Percentiles rank a stretch among this genome's conserved stretches.
These are phyloP conservation scores for Didymodactylos carnosus DNA, from an alignment of 2,888 invertebrate genomes.

Conservation along the genomic window DNA sequence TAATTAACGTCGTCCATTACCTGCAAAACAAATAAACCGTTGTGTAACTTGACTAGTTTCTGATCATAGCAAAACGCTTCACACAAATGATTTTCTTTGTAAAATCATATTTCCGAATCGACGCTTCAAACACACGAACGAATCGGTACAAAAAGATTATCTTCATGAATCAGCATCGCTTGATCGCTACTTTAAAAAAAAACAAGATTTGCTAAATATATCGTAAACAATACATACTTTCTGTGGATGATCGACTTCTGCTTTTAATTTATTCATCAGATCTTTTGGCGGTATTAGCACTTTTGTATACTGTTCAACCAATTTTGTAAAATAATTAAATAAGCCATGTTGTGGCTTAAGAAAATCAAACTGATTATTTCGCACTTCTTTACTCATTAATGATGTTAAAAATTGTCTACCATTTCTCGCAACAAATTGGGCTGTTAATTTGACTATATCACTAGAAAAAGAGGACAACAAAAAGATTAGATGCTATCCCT, in stretches of 20 bases:
- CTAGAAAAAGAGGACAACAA: background rate
- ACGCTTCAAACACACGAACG: no score
- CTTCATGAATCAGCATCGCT: slow-evolving; percentile 19
- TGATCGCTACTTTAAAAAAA: no score
- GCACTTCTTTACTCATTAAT: slow-evolving; percentile 87
- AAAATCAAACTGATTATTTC: slow-evolving; percentile 97
- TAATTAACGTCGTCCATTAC: slow-evolving; percentile 70
- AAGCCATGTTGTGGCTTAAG: slow-evolving; percentile 89
- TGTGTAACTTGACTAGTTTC: no score
- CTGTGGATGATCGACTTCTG: slow-evolving; percentile 50
- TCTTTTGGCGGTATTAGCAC: slow-evolving; percentile 73
- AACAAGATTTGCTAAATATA: background rate
- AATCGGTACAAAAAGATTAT: no score
- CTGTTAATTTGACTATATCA: slow-evolving; percentile 88
- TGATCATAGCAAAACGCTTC: no score
- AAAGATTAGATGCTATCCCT: background rate
- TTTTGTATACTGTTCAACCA: slow-evolving; percentile 94
- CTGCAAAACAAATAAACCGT: no score
- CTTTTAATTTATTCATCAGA: slow-evolving; percentile 50
- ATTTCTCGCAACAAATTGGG: slow-evolving; percentile 94
- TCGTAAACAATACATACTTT: slow-evolving; percentile 36
- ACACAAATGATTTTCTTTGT: no score
- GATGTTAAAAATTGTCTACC: slow-evolving; percentile 91
- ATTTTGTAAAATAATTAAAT: slow-evolving; percentile 90
- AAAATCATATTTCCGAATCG: no score